Evolutionary conservation across 1,140 invertebrate species (phyloP), one percentile per base, ranked within the genome.

Genomic region (Cryptotermes secundus): DNA sequence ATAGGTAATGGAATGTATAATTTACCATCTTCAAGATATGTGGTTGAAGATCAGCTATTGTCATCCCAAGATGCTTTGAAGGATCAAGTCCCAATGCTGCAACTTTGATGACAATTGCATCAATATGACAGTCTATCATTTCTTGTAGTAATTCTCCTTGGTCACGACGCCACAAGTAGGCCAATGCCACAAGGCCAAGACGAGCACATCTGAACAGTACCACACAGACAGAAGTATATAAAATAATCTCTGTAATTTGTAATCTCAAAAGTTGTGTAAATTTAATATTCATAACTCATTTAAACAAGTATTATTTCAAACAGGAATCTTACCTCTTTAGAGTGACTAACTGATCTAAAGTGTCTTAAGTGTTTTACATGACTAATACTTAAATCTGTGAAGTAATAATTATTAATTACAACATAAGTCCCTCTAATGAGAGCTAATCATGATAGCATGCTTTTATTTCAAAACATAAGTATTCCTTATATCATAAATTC

Each of bases 21-120:
- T 31, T 82, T 90, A 95, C 94, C 94, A 99, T 96, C 90, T 95
- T 93, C 84, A 95, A 88, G 87, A 99, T 92, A 90, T 98, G 95
- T 34, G 95, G 93, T 88, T 97, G 94, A 88, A 99, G 94, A 87
- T 98, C 94, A 86, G 92, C 91, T 86, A 99, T 91, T 42, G 95
- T 94, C 91, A 96, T 94, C 49, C 98, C 98, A 84, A 99, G 92
- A 92, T 99, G 97, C 87, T 95, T 93, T 82, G 92, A 90, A 79
- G 96, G 96, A 86, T 96, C 94, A 86, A 99, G 92, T 85, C 97
- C 97, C 86, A 99, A 90, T 36, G 97, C 94, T 83, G 98, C 98
- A 36, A 99, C 97, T 94, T 99, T 99, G 83, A 99, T 98, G 42
- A 99, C 92, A 86, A 99, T 96, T 79, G 99, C 98, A 89, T 98